A percentile compares a stretch with the other conserved stretches of the same genome.
phyloP scores from a whole-genome alignment of 2,113 vertebrate genomes.

The Scophthalmus maximus region DNA sequence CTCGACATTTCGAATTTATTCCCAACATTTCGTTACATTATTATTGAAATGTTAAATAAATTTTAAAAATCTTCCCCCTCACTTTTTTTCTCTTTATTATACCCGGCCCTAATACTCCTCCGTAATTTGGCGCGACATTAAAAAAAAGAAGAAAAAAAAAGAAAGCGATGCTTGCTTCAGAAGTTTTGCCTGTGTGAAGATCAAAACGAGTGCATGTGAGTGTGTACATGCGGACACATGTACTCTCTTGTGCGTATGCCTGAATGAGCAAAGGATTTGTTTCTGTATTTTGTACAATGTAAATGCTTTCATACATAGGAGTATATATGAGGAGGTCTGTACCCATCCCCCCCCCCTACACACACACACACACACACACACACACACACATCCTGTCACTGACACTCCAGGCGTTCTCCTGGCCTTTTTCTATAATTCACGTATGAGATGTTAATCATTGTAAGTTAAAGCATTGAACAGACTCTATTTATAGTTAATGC shows the following conservation, averaged over 20 bases:
- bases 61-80: too few relatives aligned
- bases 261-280: conserved; percentile 30
- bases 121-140: too few relatives aligned
- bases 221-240: conserved; percentile 7
- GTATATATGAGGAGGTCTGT: conserved; percentile 43
- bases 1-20: too few relatives aligned
- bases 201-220: conserved; percentile 32
- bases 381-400: conserved; percentile 44
- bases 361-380: too few relatives aligned
- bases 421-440: conserved; percentile 56
- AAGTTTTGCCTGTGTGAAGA: conserved; percentile 27
- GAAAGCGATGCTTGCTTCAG: conserved; percentile 36
- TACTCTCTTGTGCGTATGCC: conserved; percentile 31
- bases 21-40: too few relatives aligned
- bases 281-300: conserved; percentile 69
- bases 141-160: too few relatives aligned
- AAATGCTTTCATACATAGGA: conserved; percentile 68
- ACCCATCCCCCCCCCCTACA: too few relatives aligned
- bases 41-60: too few relatives aligned
- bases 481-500: conserved; percentile 75
- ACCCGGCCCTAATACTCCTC: too few relatives aligned
- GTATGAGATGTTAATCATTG: conserved; percentile 49
- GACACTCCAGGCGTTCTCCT: conserved; percentile 34
- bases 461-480: conserved; percentile 50
- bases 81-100: too few relatives aligned